Percentiles rank a stretch among this genome's conserved stretches.
Conservation (phyloP, 2,888 invertebrate species). For the Andricus quercusramuli region DNA sequence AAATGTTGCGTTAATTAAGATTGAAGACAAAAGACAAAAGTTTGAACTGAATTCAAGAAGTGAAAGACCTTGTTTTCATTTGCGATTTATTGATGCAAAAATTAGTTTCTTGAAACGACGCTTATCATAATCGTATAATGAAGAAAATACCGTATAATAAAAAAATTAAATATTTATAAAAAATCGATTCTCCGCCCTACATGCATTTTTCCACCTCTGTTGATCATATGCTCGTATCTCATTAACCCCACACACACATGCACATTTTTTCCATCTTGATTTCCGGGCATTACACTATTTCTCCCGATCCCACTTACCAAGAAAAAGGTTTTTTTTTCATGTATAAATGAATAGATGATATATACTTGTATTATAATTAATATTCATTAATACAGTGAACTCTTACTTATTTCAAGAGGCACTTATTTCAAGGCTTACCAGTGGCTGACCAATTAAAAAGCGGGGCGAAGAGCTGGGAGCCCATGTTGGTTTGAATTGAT, state of each 20-base stretch:
- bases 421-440: too few relatives aligned
- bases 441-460: too few relatives aligned
- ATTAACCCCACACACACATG: conserved; percentile 32
- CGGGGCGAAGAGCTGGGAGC: too few relatives aligned
- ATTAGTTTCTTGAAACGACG: neutral
- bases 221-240: conserved; percentile 24
- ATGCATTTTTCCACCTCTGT: conserved; percentile 24
- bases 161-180: conserved; percentile 20
- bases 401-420: too few relatives aligned
- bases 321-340: neutral
- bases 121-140: conserved; percentile 7
- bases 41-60: neutral
- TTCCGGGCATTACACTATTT: conserved; percentile 8
- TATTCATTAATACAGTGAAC: too few relatives aligned
- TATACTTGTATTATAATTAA: too few relatives aligned
- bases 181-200: conserved; percentile 23
- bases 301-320: neutral
- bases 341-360: too few relatives aligned
- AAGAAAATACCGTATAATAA: neutral
- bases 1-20: neutral
- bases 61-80: neutral
- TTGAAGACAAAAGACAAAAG: neutral
- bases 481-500: too few relatives aligned
- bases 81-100: neutral
- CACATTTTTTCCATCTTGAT: conserved; percentile 13